Evolutionary conservation across 2,888 invertebrate species (phyloP), one percentile per base, ranked within the genome.

Genomic region (Calliphora vomitoria): DNA sequence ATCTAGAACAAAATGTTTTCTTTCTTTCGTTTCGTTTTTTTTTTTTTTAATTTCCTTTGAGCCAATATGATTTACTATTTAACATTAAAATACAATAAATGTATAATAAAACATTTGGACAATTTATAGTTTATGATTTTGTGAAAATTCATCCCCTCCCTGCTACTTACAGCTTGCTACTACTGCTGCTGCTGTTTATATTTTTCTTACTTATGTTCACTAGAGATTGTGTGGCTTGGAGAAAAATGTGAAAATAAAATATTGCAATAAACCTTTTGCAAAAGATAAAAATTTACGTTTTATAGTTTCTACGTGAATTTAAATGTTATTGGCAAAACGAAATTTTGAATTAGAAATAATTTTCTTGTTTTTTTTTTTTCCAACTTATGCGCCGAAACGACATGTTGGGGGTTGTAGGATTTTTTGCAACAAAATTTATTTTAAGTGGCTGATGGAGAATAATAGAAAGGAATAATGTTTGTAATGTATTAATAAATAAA

Each of bases 41-140:
- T 64, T 68, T 80, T 75, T 62, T 76, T 80, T 85, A 85, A 85
- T 85, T 85, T 85, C 80, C 80, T 85, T 71, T 85, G 75, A 85
- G 85, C 75, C 85, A 81, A 69, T 85, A 81, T 85, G 85, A 85
- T 85, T 85, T 85, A 85, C 85, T 81, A 85, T 85, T 85, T 76
- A 81, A 64, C 85, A 85, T 85, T 85, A 85, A 85, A 81, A 81
- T 55, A 62, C 85, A 81, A 81, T 85, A 85, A 85, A 85, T 85
- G 75, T 85, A 60, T 69, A 85, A 85, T 85, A 85, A 85, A 85
- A 85, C 80, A 85, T 81, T 85, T 85, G 85, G 80, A 85, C 85
- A 85, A 81, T 81, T 85, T 85, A 85, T 85, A 85, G 85, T 85
- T 85, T 85, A 85, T 85, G 80, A 81, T 75, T 81, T 85, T 81